Percentiles rank a stretch among this genome's conserved stretches.
These are phyloP conservation scores for Drosophila lacicola DNA, from an alignment of 2,888 invertebrate genomes.

Conservation along the genomic window DNA sequence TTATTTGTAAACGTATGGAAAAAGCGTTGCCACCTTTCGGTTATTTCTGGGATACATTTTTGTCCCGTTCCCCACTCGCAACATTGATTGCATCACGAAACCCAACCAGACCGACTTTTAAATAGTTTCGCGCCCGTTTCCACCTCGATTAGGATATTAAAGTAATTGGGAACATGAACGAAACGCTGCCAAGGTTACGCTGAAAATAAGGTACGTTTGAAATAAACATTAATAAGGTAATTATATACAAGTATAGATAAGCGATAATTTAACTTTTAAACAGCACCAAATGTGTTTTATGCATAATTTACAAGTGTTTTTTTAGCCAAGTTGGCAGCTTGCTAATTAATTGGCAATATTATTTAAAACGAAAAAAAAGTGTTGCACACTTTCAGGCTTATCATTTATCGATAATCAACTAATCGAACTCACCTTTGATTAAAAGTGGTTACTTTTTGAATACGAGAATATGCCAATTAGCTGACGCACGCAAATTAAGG, in stretches of 20 bases:
- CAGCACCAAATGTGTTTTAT: background rate
- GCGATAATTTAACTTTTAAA: background rate
- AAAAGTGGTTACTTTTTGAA: slow-evolving; percentile 6
- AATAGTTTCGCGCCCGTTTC: background rate
- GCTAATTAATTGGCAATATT: background rate
- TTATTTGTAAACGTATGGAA: too few relatives aligned
- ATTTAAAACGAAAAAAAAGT: background rate
- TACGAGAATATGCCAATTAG: background rate
- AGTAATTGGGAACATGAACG: background rate
- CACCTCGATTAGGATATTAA: background rate
- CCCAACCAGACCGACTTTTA: background rate
- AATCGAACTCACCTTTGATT: background rate
- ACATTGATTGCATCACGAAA: background rate
- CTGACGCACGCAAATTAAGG: slow-evolving; percentile 22
- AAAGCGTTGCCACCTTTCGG: background rate
- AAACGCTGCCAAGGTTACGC: too few relatives aligned
- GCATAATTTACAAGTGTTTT: background rate
- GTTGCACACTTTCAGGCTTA: slow-evolving; percentile 39
- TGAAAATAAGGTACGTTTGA: too few relatives aligned
- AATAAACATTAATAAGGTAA: background rate
- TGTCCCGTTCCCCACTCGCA: background rate
- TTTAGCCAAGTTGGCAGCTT: slow-evolving; percentile 32
- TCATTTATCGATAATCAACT: slow-evolving; percentile 10
- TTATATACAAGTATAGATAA: background rate
- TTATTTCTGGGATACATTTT: too few relatives aligned